Evolutionary conservation across 2,797 vertebrate genomes (phyloP), one percentile per base, ranked within the genome.

Genomic region (Cuculus canorus): DNA sequence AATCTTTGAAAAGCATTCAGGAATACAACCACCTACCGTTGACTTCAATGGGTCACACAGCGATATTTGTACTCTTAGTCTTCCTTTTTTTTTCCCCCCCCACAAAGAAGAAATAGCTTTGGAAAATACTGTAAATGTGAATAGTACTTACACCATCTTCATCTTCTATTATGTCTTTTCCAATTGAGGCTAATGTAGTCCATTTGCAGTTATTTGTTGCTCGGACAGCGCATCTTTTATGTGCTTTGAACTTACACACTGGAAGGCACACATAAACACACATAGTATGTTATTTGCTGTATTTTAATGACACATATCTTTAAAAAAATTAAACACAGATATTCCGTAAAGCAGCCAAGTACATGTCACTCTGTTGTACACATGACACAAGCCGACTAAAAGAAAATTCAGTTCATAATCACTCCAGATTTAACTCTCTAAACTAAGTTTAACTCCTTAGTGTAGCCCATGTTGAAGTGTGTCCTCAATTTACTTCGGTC

Each of bases 221-320:
- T 97, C 99, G 98, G 93, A 99, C 99, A 14, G 99, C 99, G 82
- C 99, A 99, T 88, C 99, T 98, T 97, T 99, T 99, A 96, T 99
- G 99, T 89, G 99, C 99, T 98, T 99, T 99, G 98, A 99, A 99
- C 96, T 99, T 99, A 96, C 99, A 99, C 84, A 99, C 99, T 99
- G 92, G 25, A 97, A 97, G 73, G 64, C 85, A 95, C 37, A 84
- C 16, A 72, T 4, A 94, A 70, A 75, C 35, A 82, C 12, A 22
- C 25, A 72, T 5, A 10, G 43, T 59, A 32, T 45, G 50, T 95
- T 92, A 97, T 39, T 82, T 60, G 25, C 9, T 88, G 15, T 8
- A 71, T 78, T 90, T 86, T 23, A 85, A 56, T 28, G 37, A 66
- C 23, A 79, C 7, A 6, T 9, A 27, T 41, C 18, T 77, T 59